Evolutionary conservation across 2,113 vertebrate species (phyloP).

Genomic region (Rissa tridactyla): DNA sequence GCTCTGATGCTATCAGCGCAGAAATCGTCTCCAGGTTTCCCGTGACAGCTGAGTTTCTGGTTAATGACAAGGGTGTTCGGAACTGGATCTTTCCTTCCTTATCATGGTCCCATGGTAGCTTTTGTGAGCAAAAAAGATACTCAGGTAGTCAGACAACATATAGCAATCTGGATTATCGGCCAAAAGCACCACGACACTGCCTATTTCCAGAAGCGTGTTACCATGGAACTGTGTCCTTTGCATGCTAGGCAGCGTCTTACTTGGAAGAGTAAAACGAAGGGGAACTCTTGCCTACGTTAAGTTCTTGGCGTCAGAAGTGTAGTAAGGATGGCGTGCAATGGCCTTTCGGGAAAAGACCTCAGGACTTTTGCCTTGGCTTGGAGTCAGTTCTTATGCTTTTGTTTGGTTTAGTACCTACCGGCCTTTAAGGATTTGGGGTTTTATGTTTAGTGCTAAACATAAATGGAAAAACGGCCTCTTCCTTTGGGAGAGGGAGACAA

Average conservation of each 20-base stretch:
- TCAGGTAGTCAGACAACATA: background rate
- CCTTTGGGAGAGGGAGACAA: background rate
- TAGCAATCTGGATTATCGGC: background rate
- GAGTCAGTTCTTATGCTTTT: background rate
- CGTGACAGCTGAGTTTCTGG: background rate
- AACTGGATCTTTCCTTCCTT: background rate
- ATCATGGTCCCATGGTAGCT: accelerated
- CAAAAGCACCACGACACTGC: background rate
- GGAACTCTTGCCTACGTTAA: background rate
- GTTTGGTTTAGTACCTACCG: background rate
- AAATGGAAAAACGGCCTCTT: background rate
- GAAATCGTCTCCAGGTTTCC: background rate
- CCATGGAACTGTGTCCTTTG: background rate
- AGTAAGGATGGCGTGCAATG: background rate
- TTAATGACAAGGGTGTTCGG: accelerated
- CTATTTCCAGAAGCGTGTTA: background rate
- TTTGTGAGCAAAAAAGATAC: background rate
- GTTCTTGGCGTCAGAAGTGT: background rate
- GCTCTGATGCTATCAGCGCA: background rate
- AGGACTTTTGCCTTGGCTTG: background rate
- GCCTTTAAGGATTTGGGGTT: background rate
- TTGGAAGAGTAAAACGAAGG: background rate
- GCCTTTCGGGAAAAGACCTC: background rate
- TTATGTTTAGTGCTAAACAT: background rate
- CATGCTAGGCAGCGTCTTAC: background rate